phyloP scores from a whole-genome alignment of 2,113 vertebrate species.

The Cottus gobio region DNA sequence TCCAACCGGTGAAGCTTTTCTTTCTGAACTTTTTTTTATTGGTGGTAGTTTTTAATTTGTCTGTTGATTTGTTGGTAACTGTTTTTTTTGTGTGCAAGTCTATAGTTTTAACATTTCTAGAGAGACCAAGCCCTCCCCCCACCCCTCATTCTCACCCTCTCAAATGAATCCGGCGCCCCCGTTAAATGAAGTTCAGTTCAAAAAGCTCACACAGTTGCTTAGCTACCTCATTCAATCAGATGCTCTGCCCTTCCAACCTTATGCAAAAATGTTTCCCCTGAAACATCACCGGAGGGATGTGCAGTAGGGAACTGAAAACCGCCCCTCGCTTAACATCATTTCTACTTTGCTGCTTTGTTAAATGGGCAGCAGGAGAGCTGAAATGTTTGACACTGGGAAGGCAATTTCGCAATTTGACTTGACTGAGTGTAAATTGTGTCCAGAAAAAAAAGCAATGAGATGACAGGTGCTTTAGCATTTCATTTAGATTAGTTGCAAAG shows the following conservation, averaged over 20 bases:
- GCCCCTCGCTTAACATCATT: slow-evolving; percentile 18
- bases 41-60: not conserved
- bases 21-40: too few relatives aligned
- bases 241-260: not conserved
- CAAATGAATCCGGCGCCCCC: not conserved
- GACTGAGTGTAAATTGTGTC: slow-evolving; percentile 9
- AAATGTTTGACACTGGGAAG: slow-evolving; percentile 22
- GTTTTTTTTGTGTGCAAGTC: not conserved
- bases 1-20: too few relatives aligned
- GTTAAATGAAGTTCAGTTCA: not conserved
- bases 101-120: too few relatives aligned
- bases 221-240: not conserved
- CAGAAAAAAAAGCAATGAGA: not conserved
- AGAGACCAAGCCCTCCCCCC: too few relatives aligned
- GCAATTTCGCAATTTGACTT: slow-evolving; percentile 10
- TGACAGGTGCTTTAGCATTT: slow-evolving; percentile 11
- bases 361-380: slow-evolving; percentile 19
- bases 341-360: slow-evolving; percentile 39
- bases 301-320: not conserved
- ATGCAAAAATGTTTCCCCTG: slow-evolving; percentile 7
- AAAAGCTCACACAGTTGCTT: slow-evolving; percentile 9
- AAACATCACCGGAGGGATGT: slow-evolving; percentile 10
- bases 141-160: too few relatives aligned
- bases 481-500: slow-evolving; percentile 1
- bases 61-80: not conserved